A percentile compares a stretch with the other conserved stretches of the same genome.
These are phyloP conservation scores for Archocentrus centrarchus DNA, from an alignment of 2,113 vertebrate species.

Conservation along the genomic window DNA sequence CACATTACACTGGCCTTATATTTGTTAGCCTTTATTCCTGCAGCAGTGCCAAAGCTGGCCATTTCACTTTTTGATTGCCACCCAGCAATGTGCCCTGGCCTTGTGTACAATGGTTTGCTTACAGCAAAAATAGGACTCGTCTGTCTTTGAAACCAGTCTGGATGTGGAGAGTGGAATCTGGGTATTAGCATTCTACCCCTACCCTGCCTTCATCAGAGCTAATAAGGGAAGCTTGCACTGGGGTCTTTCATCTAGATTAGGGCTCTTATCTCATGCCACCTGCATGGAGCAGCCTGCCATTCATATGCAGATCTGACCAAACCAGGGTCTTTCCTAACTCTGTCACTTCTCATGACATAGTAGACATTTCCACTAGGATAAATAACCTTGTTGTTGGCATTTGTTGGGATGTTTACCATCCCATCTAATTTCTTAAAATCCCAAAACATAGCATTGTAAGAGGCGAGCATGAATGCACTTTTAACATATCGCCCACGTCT, in stretches of 20 bases:
- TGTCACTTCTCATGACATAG: conserved; percentile 70
- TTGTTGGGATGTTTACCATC: conserved; percentile 41
- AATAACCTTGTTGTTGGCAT: conserved; percentile 59
- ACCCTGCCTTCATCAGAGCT: conserved; percentile 70
- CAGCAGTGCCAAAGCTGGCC: conserved; percentile 13
- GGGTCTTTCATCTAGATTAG: conserved; percentile 78
- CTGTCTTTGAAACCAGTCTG: conserved; percentile 38
- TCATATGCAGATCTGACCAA: conserved; percentile 74
- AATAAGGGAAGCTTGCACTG: conserved; percentile 75
- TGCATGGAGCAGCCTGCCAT: conserved; percentile 74
- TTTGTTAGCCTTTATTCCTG: conserved; percentile 49
- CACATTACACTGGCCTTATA: conserved; percentile 77
- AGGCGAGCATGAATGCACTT: neutral
- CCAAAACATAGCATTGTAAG: conserved; percentile 5
- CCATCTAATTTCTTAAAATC: conserved; percentile 35
- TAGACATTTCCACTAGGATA: conserved; percentile 55
- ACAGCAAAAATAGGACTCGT: conserved; percentile 46
- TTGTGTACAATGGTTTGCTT: conserved; percentile 64
- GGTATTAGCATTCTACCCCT: conserved; percentile 76
- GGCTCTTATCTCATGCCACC: conserved; percentile 76
- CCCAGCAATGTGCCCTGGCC: conserved; percentile 44
- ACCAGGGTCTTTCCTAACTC: conserved; percentile 63
- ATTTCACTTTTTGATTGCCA: conserved; percentile 49
- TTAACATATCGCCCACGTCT: neutral
- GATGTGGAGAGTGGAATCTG: conserved; percentile 39